Conservation (phyloP, 2,113 vertebrate genomes). For the Acanthisitta chloris region DNA sequence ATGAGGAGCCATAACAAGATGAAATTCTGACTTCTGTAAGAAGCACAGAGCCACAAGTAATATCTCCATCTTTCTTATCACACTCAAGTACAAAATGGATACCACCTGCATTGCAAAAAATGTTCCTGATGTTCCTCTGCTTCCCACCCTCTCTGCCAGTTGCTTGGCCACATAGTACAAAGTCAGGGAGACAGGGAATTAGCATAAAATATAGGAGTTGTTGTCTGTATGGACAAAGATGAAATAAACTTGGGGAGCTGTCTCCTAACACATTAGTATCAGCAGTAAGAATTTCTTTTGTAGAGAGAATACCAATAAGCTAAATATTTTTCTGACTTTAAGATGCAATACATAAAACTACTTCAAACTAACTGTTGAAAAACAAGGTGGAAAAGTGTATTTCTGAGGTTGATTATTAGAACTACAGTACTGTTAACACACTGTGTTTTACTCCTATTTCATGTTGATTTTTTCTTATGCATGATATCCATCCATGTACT, state of each 20-base stretch:
- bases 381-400: not conserved
- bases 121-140: not conserved
- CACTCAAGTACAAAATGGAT: not conserved
- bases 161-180: not conserved
- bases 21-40: not conserved
- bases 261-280: not conserved
- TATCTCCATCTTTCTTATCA: not conserved
- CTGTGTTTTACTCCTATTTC: not conserved
- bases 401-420: not conserved
- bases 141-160: rapidly evolving
- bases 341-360: not conserved
- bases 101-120: not conserved
- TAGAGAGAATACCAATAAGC: not conserved
- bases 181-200: not conserved
- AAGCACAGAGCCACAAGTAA: not conserved
- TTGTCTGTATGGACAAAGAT: not conserved
- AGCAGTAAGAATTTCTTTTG: not conserved
- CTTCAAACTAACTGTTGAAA: not conserved
- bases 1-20: not conserved
- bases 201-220: not conserved
- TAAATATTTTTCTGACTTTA: not conserved
- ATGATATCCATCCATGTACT: not conserved
- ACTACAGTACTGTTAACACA: not conserved
- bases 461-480: not conserved
- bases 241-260: not conserved